Percentiles rank a stretch among this genome's conserved stretches.
Conservation (phyloP, 2,113 vertebrate species). For the Chaetorhynchus papuensis region DNA sequence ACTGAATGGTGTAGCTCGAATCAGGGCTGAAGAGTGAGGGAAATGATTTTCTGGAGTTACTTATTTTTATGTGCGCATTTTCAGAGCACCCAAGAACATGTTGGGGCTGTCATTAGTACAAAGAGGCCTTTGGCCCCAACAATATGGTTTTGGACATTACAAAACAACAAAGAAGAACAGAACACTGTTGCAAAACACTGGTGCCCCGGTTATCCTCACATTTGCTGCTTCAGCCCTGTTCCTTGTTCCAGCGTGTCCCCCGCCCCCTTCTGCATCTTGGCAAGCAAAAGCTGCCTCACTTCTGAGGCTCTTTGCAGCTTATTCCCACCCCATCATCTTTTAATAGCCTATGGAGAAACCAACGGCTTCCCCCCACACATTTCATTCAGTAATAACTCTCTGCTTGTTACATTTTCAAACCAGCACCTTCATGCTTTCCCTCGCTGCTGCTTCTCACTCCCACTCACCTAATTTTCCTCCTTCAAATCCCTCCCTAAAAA, state of each 20-base stretch:
- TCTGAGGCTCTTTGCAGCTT: constrained; percentile 47
- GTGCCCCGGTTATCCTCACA: not conserved
- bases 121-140: not conserved
- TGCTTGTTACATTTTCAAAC: constrained; percentile 59
- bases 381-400: constrained; percentile 63
- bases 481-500: constrained; percentile 59
- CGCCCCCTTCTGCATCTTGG: not conserved
- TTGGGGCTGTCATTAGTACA: not conserved
- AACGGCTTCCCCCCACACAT: constrained; percentile 42
- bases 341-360: constrained; percentile 40
- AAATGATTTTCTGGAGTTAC: not conserved
- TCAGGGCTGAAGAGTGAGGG: not conserved
- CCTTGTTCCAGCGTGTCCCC: not conserved
- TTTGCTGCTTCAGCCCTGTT: not conserved
- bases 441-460: constrained; percentile 58
- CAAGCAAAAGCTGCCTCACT: constrained; percentile 28
- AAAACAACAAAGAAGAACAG: not conserved
- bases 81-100: not conserved
- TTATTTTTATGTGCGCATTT: not conserved
- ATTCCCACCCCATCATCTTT: constrained; percentile 50
- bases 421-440: constrained; percentile 58
- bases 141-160: not conserved
- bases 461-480: constrained; percentile 60
- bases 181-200: not conserved
- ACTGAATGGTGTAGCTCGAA: not conserved